A percentile compares a stretch with the other conserved stretches of the same genome.
phyloP scores from a whole-genome alignment of 2,797 vertebrate species.

The Sus cebifrons region DNA sequence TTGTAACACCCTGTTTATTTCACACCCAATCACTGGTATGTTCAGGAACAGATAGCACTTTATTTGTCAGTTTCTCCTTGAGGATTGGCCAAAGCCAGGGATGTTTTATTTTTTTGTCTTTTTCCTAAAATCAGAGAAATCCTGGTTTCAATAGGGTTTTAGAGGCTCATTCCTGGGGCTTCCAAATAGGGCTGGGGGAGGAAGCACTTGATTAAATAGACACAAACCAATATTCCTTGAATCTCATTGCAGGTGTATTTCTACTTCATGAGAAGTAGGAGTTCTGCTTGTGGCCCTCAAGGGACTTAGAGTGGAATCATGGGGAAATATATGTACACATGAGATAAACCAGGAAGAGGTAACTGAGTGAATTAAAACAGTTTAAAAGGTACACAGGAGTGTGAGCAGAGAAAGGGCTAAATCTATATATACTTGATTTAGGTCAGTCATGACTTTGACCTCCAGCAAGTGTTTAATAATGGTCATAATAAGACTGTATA shows the following conservation, averaged over 20 bases:
- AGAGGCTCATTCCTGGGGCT: neutral
- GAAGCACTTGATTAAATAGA: neutral
- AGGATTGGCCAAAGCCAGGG: neutral
- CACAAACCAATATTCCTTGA: neutral
- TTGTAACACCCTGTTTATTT: slow-evolving; percentile 57
- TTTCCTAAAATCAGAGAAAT: neutral
- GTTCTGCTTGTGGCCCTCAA: neutral
- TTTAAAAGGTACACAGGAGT: neutral
- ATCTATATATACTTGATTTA: neutral
- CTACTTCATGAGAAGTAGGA: neutral
- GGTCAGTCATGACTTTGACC: neutral
- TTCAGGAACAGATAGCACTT: neutral
- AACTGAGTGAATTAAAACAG: neutral
- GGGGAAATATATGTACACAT: neutral
- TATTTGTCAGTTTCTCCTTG: neutral
- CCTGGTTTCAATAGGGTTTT: neutral
- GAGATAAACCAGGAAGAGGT: neutral
- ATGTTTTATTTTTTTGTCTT: neutral
- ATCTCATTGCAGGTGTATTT: neutral
- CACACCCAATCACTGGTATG: slow-evolving; percentile 13
- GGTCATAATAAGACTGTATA: neutral
- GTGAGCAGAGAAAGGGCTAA: neutral
- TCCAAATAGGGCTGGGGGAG: too few relatives aligned
- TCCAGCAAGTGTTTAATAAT: neutral
- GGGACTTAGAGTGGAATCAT: neutral